Evolutionary conservation across 2,113 vertebrate genomes (phyloP).

Genomic region (Poeciliopsis turrubarensis): DNA sequence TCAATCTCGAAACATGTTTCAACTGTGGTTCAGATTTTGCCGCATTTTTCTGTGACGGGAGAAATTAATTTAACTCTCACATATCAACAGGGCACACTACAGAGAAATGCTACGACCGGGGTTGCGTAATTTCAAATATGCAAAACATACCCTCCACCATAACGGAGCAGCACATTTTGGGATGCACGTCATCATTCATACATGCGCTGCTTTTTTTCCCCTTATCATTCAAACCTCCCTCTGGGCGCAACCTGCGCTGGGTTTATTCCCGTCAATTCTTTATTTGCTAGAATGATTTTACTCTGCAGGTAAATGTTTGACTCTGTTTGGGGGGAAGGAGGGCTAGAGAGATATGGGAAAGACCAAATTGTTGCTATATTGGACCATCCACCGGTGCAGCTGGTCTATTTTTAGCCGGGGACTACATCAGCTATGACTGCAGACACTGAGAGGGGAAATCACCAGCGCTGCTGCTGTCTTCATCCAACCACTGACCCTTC

Average conservation of each 20-base stretch:
- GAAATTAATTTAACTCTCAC: background rate
- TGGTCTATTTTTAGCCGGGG: constrained; percentile 75
- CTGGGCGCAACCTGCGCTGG: background rate
- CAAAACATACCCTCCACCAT: constrained; percentile 1
- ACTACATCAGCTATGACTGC: constrained; percentile 73
- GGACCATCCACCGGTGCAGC: constrained; percentile 66
- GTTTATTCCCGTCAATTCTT: constrained; percentile 2
- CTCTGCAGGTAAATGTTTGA: constrained; percentile 24
- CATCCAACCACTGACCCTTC: constrained; percentile 44
- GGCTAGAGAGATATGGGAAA: constrained; percentile 52
- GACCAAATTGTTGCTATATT: constrained; percentile 68
- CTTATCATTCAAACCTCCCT: background rate
- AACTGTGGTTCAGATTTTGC: background rate
- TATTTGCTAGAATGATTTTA: constrained; percentile 11
- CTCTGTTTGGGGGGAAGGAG: constrained; percentile 14
- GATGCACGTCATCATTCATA: constrained; percentile 24
- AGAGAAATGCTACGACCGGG: background rate
- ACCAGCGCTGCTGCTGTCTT: constrained; percentile 55
- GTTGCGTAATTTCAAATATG: constrained; percentile 4
- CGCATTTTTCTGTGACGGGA: background rate
- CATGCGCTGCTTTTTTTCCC: constrained; percentile 21
- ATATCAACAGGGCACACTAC: background rate
- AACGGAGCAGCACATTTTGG: constrained; percentile 23
- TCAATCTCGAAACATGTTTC: too few relatives aligned
- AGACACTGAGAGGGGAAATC: constrained; percentile 63